Evolutionary conservation across 2,113 vertebrate species (phyloP), one percentile per base, ranked within the genome.

Genomic region (Electrona antarctica): DNA sequence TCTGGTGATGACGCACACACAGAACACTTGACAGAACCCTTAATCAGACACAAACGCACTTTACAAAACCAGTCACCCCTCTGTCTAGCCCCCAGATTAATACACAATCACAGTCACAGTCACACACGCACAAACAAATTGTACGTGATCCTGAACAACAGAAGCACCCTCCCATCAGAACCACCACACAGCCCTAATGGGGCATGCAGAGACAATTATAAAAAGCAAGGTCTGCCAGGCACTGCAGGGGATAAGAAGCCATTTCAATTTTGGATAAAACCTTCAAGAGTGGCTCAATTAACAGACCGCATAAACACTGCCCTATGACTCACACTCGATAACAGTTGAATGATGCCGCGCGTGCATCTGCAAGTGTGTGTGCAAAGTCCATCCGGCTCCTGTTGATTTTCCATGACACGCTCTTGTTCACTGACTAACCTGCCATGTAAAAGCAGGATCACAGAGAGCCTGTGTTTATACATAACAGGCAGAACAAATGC

Each of bases 201-300:
- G 73, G 73, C 56, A 33, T 67, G 57, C 68, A 79, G 60, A 80
- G 49, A 48, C 58, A 79, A 78, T 75, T 58, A 66, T 54, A 77
- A 85, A 21, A 21, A 21, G 21, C 51, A 67, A 74, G 54, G 68
- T 77, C 68, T 69, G 77, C 69, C 74, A 55, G 71, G 79, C 60
- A 59, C 57, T 29, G 60, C 78, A 64, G 47, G 81, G 52, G 68
- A 64, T 50, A 65, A 79, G 69, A 64, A 76, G 46, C 8, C 59
- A 56, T 75, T 86, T 82, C 63, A 70, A 78, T 86, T 82, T 82
- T 77, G 21, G 28, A 67, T 71, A 59, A 85, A 82, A 66, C 62
- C 80, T 77, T 74, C 61, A 82, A 60, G 73, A 84, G 69, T 79
- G 69, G 59, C 66, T 87, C 75, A 82, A 83, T 82, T 86, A 83